Evolutionary conservation across 2,113 vertebrate species (phyloP), one percentile per base, ranked within the genome.

Genomic region (Etia nguti): DNA sequence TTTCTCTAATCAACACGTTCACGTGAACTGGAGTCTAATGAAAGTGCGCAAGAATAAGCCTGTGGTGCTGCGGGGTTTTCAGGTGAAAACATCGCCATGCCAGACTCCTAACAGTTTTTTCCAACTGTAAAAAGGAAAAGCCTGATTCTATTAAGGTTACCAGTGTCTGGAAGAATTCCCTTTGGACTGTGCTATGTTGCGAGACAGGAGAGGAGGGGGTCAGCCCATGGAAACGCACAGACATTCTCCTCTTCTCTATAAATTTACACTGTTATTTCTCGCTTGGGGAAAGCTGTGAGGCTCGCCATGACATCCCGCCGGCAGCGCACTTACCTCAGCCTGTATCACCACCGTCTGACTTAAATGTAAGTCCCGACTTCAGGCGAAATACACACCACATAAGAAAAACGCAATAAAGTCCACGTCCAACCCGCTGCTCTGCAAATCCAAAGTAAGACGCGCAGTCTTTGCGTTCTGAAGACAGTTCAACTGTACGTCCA

Each of bases 391-490:
- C 59, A 18, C 38, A 5, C 79, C 73, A 59, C 59, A 50, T 4
- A 70, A 77, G 77, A 70, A 86, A 70, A 52, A 52, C 5, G 81
- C 50, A 68, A 24, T 85, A 79, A 92, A 93, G 88, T 94, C 92
- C 94, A 80, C 81, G 84, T 87, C 88, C 91, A 79, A 75, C 18
- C 79, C 52, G 10, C 43, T 62, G 79, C 80, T 34, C 81, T 5
- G 60, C 88, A 89, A 92, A 94, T 94, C 94, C 92, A 88, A 92
- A 92, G 88, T 89, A 15, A 89, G 73, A 80, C 31, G 68, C 92
- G 82, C 92, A 91, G 93, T 96, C 96, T 88, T 73, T 96, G 75
- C 85, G 94, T 92, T 90, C 96, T 41, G 94, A 75, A 84, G 84
- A 94, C 87, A 91, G 92, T 86, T 82, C 80, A 83, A 92, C 81